Conservation (phyloP, 2,888 invertebrate species). For the Phymatocera aterrima region DNA sequence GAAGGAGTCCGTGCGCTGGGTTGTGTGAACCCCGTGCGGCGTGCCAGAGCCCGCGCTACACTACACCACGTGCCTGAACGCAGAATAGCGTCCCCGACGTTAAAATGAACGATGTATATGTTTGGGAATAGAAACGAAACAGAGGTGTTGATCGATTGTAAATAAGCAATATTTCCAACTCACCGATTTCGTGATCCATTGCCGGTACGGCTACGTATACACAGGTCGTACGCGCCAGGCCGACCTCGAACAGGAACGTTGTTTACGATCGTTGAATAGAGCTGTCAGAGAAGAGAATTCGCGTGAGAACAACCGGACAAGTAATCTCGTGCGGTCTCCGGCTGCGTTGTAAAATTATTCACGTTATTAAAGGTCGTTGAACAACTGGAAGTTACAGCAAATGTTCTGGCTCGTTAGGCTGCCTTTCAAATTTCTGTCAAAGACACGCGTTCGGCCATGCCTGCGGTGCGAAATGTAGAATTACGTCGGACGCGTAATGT, state of each 20-base stretch:
- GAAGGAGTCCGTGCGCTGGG: constrained; percentile 56
- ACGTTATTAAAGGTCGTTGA: background rate
- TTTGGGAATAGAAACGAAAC: too few relatives aligned
- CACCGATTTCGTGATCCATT: constrained; percentile 63
- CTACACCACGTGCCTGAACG: constrained; percentile 62
- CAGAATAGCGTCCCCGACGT: constrained; percentile 27
- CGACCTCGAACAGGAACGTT: constrained; percentile 50
- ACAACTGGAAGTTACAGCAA: background rate
- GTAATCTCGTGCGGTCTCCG: background rate
- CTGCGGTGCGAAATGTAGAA: constrained; percentile 46
- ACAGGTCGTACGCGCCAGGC: constrained; percentile 59
- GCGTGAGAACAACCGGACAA: background rate
- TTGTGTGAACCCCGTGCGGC: constrained; percentile 60
- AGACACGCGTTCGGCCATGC: constrained; percentile 55
- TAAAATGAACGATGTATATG: background rate
- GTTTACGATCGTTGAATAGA: constrained; percentile 57
- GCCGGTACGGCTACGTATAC: constrained; percentile 55
- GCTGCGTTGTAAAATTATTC: background rate
- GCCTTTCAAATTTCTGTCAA: constrained; percentile 45
- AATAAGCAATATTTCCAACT: constrained; percentile 52
- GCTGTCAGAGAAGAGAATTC: constrained; percentile 57
- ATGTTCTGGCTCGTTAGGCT: background rate
- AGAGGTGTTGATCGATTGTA: background rate
- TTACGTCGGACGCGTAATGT: constrained; percentile 5
- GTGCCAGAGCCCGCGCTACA: constrained; percentile 58